A percentile compares a stretch with the other conserved stretches of the same genome.
phyloP scores from a whole-genome alignment of 2,797 vertebrate species.

The Crossoptilon crossoptilon region DNA sequence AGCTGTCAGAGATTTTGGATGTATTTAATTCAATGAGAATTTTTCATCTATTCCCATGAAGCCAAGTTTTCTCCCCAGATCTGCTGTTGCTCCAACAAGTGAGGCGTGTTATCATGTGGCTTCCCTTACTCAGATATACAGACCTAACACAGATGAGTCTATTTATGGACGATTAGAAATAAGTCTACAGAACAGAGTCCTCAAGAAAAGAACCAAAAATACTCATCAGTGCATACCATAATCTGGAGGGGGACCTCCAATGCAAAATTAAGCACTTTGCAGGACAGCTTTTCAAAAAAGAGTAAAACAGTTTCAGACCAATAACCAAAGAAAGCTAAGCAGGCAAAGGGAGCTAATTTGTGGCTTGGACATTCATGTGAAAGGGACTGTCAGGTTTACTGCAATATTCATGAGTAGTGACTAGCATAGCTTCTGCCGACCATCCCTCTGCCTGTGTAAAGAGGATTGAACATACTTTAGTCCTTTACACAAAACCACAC shows the following conservation, averaged over 20 bases:
- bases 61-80: slow-evolving; percentile 66
- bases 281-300: neutral
- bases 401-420: neutral
- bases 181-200: slow-evolving; percentile 37
- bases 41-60: slow-evolving; percentile 60
- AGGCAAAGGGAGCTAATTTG: neutral
- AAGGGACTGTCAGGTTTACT: neutral
- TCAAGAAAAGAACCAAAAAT: neutral
- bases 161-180: slow-evolving; percentile 70
- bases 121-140: slow-evolving; percentile 65
- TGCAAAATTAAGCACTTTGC: neutral
- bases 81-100: slow-evolving; percentile 73
- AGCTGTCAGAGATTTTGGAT: slow-evolving; percentile 62
- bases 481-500: neutral
- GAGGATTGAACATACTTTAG: neutral
- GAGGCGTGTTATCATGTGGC: slow-evolving; percentile 61
- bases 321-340: neutral
- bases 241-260: neutral
- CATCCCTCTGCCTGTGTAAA: neutral
- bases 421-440: neutral
- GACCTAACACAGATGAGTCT: slow-evolving; percentile 68
- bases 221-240: neutral
- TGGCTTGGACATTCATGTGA: neutral
- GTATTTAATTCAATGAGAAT: slow-evolving; percentile 64
- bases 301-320: neutral